A percentile compares a stretch with the other conserved stretches of the same genome.
These are phyloP conservation scores for Etheostoma spectabile DNA, from an alignment of 2,113 vertebrate species.

Conservation along the genomic window DNA sequence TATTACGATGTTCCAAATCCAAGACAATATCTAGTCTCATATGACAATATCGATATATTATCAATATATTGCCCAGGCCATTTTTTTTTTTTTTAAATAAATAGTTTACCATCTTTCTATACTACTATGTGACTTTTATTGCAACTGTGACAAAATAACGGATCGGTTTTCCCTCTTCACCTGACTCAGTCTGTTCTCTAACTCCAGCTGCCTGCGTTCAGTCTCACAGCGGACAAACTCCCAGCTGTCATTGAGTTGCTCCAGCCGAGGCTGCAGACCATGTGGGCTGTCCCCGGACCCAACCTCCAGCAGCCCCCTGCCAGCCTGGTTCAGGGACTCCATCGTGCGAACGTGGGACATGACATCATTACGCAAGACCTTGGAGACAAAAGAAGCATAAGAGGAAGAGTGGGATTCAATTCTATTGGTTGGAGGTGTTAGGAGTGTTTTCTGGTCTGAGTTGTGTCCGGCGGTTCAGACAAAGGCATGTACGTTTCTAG, in stretches of 20 bases:
- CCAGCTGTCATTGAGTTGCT: conserved; percentile 87
- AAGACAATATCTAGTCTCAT: too few relatives aligned
- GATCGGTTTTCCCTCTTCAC: conserved; percentile 64
- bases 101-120: not conserved
- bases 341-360: conserved; percentile 88
- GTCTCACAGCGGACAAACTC: conserved; percentile 88
- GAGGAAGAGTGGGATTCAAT: not conserved
- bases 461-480: not conserved
- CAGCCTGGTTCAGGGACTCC: conserved; percentile 86
- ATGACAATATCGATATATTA: too few relatives aligned
- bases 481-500: not conserved
- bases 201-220: conserved; percentile 87
- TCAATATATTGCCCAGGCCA: too few relatives aligned
- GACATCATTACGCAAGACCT: conserved; percentile 91
- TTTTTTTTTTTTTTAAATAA: too few relatives aligned
- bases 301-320: conserved; percentile 84
- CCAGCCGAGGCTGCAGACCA: conserved; percentile 84
- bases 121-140: not conserved
- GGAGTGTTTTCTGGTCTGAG: not conserved
- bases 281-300: conserved; percentile 81
- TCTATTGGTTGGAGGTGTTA: not conserved
- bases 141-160: not conserved
- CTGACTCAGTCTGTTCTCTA: conserved; percentile 92
- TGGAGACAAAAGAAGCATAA: not conserved
- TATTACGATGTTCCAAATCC: too few relatives aligned